A percentile compares a stretch with the other conserved stretches of the same genome.
Conservation (phyloP, 2,113 vertebrate genomes). For the Scatophagus argus region DNA sequence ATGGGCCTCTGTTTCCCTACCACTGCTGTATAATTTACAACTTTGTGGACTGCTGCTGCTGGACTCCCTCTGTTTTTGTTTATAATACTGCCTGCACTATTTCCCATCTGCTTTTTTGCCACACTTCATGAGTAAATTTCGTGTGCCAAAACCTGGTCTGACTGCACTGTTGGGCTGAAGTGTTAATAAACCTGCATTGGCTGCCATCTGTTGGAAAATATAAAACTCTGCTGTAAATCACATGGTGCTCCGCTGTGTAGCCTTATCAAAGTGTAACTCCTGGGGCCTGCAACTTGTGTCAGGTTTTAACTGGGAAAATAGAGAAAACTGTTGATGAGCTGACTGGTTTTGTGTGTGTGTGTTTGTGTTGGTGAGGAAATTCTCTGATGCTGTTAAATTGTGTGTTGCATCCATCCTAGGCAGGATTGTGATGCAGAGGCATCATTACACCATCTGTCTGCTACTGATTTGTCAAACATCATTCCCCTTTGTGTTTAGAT, state of each 20-base stretch:
- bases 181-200: background rate
- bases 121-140: background rate
- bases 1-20: background rate
- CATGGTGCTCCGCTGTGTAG: background rate
- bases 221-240: background rate
- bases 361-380: background rate
- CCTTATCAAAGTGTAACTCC: background rate
- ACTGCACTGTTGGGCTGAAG: background rate
- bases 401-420: slow-evolving; percentile 17
- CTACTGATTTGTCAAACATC: slow-evolving; percentile 55
- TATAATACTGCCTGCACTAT: background rate
- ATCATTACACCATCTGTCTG: slow-evolving; percentile 52
- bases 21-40: background rate
- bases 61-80: background rate
- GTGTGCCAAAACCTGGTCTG: background rate
- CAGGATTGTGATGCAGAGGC: slow-evolving; percentile 6
- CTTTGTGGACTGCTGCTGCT: background rate
- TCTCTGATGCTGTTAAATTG: background rate
- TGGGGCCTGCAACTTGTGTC: background rate
- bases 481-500: slow-evolving; percentile 4
- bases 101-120: background rate
- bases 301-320: background rate
- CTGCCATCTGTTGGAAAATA: background rate
- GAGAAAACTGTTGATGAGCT: background rate
- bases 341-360: background rate